These are phyloP conservation scores for Anthopleura sola DNA, from an alignment of 64 coral and sea anemone species.

Conservation along the genomic window DNA sequence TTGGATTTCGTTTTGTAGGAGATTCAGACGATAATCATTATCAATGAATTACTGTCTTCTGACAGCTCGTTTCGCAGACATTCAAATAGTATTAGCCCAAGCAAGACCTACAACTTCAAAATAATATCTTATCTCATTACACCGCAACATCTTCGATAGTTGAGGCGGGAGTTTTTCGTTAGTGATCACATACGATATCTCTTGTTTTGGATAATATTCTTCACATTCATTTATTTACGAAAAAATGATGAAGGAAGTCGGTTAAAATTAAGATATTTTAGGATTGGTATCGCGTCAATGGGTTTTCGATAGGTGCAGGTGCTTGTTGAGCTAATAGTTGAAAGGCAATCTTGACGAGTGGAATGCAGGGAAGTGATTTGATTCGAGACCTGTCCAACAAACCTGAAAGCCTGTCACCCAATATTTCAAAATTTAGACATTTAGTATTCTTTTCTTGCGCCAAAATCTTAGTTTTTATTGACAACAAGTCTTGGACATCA, in stretches of 20 bases:
- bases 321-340: constrained; percentile 4
- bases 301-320: not conserved
- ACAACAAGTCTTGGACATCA: not conserved
- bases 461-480: not conserved
- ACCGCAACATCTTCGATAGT: not conserved
- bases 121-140: not conserved
- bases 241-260: not conserved
- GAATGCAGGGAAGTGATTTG: not conserved
- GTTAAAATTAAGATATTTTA: not conserved
- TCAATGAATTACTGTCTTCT: constrained; percentile 12
- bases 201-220: not conserved
- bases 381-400: constrained; percentile 3
- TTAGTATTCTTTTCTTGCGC: not conserved
- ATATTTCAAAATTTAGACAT: constrained; percentile 7
- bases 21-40: constrained; percentile 30
- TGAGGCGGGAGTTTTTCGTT: not conserved
- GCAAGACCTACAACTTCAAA: not conserved
- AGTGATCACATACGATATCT: not conserved
- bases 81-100: not conserved
- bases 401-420: constrained; percentile 5
- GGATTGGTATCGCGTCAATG: not conserved
- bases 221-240: not conserved
- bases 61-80: not conserved
- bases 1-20: constrained; percentile 23
- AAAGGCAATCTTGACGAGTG: constrained; percentile 10